Conservation (phyloP, 2,888 invertebrate species). For the Thysanoteuthis rhombus region DNA sequence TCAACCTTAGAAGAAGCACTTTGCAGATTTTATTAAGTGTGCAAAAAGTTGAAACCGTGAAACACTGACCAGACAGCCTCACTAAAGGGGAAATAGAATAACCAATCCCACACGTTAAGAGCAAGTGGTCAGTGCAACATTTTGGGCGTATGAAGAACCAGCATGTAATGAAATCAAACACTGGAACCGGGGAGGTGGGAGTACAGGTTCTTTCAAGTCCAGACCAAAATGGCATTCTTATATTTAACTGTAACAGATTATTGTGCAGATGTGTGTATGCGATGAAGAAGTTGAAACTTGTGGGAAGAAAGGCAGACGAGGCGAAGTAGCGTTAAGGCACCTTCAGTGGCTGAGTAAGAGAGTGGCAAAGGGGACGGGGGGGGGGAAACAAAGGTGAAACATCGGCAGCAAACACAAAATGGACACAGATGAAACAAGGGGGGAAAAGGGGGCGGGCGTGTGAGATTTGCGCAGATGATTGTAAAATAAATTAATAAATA, state of each 20-base stretch:
- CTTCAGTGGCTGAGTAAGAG: background rate
- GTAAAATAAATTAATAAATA: background rate
- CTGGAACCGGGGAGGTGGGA: background rate
- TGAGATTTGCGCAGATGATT: background rate
- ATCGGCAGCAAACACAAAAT: background rate
- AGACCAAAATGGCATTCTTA: background rate
- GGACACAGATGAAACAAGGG: background rate
- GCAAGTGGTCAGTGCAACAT: background rate
- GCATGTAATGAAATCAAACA: background rate
- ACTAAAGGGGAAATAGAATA: background rate
- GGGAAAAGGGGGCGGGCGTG: no score
- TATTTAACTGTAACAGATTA: background rate
- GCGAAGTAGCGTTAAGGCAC: background rate
- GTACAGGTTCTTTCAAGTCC: background rate
- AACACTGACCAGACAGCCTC: background rate
- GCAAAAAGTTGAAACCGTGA: background rate
- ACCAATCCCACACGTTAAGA: background rate
- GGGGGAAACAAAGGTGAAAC: background rate
- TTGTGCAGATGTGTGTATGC: background rate
- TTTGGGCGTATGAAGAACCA: background rate
- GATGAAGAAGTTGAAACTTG: background rate
- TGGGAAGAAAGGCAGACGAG: background rate
- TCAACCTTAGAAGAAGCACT: background rate
- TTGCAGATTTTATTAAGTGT: background rate
- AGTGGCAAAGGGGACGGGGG: background rate